These are phyloP conservation scores for Eulemur albifrons DNA, from an alignment of 2,797 vertebrate species.

Conservation along the genomic window DNA sequence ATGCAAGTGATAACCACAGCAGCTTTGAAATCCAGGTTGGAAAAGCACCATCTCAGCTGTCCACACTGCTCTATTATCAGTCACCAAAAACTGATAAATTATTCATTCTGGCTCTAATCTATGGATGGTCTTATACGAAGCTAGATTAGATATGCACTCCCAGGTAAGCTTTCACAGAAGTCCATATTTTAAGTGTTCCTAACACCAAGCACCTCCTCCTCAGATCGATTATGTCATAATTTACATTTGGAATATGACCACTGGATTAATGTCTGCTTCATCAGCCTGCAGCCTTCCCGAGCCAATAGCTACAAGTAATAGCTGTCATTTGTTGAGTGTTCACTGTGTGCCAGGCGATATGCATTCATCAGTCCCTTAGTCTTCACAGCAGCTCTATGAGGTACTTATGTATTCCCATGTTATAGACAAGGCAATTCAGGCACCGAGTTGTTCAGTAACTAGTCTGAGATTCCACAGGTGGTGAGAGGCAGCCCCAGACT, in stretches of 20 bases:
- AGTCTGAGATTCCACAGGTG: not conserved
- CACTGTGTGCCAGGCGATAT: no score
- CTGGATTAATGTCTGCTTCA: not conserved
- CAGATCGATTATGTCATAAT: not conserved
- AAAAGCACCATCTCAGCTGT: not conserved
- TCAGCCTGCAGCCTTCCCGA: not conserved
- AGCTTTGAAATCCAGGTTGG: not conserved
- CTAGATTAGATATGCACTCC: not conserved
- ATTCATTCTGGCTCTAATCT: not conserved
- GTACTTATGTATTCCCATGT: not conserved
- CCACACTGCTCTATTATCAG: not conserved
- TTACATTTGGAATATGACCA: not conserved
- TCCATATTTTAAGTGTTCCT: not conserved
- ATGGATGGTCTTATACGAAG: not conserved
- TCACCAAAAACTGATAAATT: not conserved
- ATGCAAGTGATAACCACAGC: not conserved
- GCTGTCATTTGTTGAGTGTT: not conserved
- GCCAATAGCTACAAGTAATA: not conserved
- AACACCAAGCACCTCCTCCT: not conserved
- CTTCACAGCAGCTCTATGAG: not conserved
- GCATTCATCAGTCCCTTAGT: not conserved
- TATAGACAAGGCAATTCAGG: not conserved
- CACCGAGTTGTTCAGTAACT: not conserved
- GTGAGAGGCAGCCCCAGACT: not conserved
- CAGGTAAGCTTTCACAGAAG: not conserved